Base-by-base conservation (phyloP, 2,888 invertebrate genomes). In the Drosophila melanosoma region DNA sequence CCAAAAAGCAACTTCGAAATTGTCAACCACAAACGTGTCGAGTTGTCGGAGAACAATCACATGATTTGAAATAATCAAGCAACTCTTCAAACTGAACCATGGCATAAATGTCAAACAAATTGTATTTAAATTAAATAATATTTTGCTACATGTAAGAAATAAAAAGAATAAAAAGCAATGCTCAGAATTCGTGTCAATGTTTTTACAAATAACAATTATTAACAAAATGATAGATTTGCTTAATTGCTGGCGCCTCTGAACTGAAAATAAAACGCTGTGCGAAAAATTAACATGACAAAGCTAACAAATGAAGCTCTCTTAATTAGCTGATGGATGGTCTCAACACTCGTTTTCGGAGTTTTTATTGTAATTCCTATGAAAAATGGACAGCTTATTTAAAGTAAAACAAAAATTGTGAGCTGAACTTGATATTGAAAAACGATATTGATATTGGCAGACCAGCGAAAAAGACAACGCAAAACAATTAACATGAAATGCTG, bases 211-310 rank as follows among this genome's bases (percentile, higher is more conserved):
- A 35, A 29, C 45, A 45, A 15, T 45, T 45, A 23, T 15, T 45
- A 45, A 26, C 45, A 4, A 45, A 15, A 3, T 15, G 20, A 8
- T 20, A 4, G 3, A 29, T 11, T 26, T 17, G 17, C 2, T n/a
- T n/a, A 26, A 29, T 12, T 23, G 42, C 42, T 20, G 69, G 45
- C 69, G 54, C 54, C 35, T 32, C 38, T n/a, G 48, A 63, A 72
- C 11, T 17, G 60, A 62, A 57, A 74, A 70, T 74, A 69, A 69
- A 64, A 54, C 38, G 10, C 29, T 23, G 48, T 53, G 32, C 49
- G 23, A 56, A 26, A 72, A 82, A 85, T 87, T 85, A 80, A 42
- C 83, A 87, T 83, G 29, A 69, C 75, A 82, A 87, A 84, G 85
- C 85, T 76, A 82, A 76, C 64, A 42, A 72, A 63, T 61, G 56